A percentile compares a stretch with the other conserved stretches of the same genome.
These are phyloP conservation scores for Dusona sp. DNA, from an alignment of 2,888 invertebrate genomes.

Conservation along the genomic window DNA sequence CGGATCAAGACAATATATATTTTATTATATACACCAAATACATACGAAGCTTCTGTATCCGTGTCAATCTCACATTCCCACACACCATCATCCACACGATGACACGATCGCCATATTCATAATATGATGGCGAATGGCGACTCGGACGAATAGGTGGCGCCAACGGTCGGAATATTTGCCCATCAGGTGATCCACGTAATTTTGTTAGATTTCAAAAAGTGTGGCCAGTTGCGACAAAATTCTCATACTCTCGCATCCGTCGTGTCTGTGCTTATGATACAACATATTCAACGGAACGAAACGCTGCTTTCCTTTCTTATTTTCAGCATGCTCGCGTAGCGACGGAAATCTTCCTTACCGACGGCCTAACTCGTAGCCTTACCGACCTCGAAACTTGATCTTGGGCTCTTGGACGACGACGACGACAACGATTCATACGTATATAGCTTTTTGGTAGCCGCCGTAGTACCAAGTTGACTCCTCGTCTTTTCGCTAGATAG, in stretches of 20 bases:
- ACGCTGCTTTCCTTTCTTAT: not conserved
- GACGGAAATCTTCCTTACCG: not conserved
- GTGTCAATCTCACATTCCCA: not conserved
- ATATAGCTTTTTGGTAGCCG: no score
- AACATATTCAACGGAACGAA: no score
- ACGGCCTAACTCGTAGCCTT: not conserved
- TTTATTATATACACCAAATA: not conserved
- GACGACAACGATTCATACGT: no score
- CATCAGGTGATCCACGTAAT: not conserved
- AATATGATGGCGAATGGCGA: not conserved
- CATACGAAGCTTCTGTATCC: not conserved
- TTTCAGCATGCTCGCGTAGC: not conserved
- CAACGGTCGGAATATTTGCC: not conserved
- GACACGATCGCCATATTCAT: not conserved
- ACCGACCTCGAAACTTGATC: not conserved
- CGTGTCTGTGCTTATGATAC: no score
- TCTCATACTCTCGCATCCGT: not conserved
- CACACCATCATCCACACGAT: not conserved
- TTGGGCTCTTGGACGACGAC: no score
- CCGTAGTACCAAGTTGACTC: not conserved
- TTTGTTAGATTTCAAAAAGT: not conserved
- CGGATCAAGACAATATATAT: no score
- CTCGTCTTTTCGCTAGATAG: not conserved
- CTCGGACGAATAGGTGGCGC: not conserved
- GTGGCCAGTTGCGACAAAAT: not conserved